phyloP scores from a whole-genome alignment of 2,797 vertebrate genomes.

The Pyrocephalus nanus region DNA sequence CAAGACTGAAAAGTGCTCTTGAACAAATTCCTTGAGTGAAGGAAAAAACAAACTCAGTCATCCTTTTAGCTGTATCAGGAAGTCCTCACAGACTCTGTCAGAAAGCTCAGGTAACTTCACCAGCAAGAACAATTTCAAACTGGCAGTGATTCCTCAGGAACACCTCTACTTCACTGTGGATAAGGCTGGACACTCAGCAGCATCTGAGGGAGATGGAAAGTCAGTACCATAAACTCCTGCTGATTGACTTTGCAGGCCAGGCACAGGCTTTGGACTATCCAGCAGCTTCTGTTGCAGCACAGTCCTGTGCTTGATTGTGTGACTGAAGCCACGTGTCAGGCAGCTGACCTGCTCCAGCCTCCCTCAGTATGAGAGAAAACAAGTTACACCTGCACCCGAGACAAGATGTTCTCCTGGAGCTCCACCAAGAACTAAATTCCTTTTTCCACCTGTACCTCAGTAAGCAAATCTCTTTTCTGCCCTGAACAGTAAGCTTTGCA shows the following conservation, averaged over 20 bases:
- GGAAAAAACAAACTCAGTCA: neutral
- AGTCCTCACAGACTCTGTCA: neutral
- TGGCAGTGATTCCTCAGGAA: neutral
- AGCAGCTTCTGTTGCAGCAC: neutral
- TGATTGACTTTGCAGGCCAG: neutral
- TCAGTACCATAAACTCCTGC: neutral
- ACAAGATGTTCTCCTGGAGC: neutral
- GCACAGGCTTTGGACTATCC: neutral
- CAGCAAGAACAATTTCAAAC: neutral
- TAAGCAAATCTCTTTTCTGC: neutral
- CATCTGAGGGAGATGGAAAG: neutral
- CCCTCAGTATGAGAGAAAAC: neutral
- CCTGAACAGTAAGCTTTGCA: neutral
- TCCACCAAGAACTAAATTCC: neutral
- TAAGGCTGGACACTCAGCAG: neutral
- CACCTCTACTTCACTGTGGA: neutral
- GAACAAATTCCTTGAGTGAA: neutral
- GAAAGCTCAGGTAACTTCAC: neutral
- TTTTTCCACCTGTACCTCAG: neutral
- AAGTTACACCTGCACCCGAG: neutral
- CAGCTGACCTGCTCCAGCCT: neutral
- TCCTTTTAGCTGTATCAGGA: neutral
- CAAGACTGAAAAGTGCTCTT: neutral
- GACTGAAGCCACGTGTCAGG: neutral
- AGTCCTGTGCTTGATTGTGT: neutral